Percentiles rank a stretch among this genome's conserved stretches.
Evolutionary conservation across 2,888 invertebrate genomes (phyloP).

Genomic region (Hesperia comma): DNA sequence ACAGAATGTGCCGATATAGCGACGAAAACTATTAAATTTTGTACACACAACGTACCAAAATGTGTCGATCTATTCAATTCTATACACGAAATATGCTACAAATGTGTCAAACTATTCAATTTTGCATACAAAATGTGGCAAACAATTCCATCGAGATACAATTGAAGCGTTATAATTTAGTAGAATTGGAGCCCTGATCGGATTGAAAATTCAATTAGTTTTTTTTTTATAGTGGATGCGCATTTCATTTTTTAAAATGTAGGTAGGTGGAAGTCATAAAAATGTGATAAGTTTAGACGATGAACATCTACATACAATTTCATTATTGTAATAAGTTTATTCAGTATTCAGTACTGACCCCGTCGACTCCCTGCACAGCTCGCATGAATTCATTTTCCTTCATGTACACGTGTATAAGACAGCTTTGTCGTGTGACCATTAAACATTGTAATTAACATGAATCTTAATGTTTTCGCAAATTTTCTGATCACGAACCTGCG

Average conservation of each 20-base stretch:
- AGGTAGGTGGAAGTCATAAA: constrained; percentile 1
- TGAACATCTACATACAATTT: not conserved
- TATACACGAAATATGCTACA: too few species aligned
- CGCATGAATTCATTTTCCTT: constrained; percentile 21
- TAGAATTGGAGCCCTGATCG: too few species aligned
- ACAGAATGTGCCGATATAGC: too few species aligned
- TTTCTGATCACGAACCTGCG: constrained; percentile 38
- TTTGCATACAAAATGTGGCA: too few species aligned
- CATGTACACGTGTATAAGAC: constrained; percentile 5
- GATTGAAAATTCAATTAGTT: constrained; percentile 12
- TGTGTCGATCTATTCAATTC: too few species aligned
- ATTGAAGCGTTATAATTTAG: too few species aligned
- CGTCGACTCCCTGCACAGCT: constrained; percentile 7
- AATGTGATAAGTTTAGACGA: constrained; percentile 3
- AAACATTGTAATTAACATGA: constrained; percentile 12
- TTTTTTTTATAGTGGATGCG: constrained; percentile 63
- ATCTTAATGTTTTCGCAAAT: not conserved
- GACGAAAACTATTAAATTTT: too few species aligned
- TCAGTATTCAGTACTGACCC: constrained; percentile 9
- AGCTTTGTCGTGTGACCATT: not conserved
- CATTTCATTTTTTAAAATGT: constrained; percentile 70
- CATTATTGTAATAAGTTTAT: constrained; percentile 5
- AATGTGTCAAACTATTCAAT: too few species aligned
- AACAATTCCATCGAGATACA: too few species aligned
- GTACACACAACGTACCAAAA: too few species aligned